Conservation (phyloP, 92 coral and sea anemone genomes). For the Metridium senile region DNA sequence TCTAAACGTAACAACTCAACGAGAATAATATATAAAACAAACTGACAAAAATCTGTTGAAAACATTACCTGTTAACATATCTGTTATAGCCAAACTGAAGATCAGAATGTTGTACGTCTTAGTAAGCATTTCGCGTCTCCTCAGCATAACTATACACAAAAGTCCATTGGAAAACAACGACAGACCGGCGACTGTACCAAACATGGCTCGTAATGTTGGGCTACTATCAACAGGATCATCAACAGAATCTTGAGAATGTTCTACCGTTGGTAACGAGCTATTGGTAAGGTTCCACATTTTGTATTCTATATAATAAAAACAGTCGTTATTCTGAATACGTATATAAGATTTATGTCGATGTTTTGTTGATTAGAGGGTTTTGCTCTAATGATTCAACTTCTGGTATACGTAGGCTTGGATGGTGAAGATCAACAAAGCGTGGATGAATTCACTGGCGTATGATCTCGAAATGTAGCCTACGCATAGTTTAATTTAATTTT, state of each 20-base stretch:
- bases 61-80: constrained; percentile 36
- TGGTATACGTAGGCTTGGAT: no score
- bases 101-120: constrained; percentile 55
- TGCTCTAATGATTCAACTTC: no score
- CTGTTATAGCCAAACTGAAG: constrained; percentile 45
- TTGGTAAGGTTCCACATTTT: not conserved
- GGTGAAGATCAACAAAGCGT: no score
- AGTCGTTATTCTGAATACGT: no score
- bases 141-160: constrained; percentile 28
- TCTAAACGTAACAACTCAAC: no score
- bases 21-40: no score
- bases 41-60: not conserved
- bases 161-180: constrained; percentile 16
- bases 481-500: no score
- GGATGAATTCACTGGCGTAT: no score
- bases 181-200: constrained; percentile 28
- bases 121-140: constrained; percentile 35
- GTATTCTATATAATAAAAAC: no score
- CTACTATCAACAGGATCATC: not conserved
- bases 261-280: not conserved
- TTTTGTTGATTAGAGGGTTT: no score
- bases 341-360: no score
- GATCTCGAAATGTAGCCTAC: no score
- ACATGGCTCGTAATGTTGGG: constrained; percentile 2
- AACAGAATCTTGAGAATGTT: not conserved